phyloP scores from a whole-genome alignment of 2,797 vertebrate genomes.

The Urocyon cinereoargenteus region DNA sequence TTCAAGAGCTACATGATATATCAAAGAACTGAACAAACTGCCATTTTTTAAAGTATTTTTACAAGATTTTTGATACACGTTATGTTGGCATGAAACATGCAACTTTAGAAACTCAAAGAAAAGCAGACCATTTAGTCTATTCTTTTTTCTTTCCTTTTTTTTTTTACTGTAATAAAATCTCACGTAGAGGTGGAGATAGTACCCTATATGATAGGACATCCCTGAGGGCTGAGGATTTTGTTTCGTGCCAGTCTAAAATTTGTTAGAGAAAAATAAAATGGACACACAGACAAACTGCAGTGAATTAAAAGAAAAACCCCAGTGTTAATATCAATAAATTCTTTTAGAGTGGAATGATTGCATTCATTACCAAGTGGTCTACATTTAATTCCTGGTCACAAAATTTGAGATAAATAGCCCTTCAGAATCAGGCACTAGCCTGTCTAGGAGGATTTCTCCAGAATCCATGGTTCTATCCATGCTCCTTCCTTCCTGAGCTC shows the following conservation, averaged over 20 bases:
- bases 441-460: background rate
- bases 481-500: background rate
- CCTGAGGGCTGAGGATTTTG: slow-evolving; percentile 29
- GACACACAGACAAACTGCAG: background rate
- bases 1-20: slow-evolving; percentile 53
- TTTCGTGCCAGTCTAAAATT: slow-evolving; percentile 32
- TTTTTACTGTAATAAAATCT: slow-evolving; percentile 31
- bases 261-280: background rate
- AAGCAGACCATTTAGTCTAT: slow-evolving; percentile 12
- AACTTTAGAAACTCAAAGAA: slow-evolving; percentile 54
- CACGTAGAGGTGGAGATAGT: background rate
- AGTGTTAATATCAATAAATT: background rate
- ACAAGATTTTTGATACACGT: slow-evolving; percentile 27
- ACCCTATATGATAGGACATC: background rate
- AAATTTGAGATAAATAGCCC: background rate
- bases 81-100: background rate
- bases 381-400: background rate
- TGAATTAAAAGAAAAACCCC: background rate
- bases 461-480: background rate
- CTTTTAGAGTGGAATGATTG: background rate
- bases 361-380: background rate
- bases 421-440: background rate
- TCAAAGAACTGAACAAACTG: slow-evolving; percentile 65
- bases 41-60: slow-evolving; percentile 12
- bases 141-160: background rate